Percentiles rank a stretch among this genome's conserved stretches.
phyloP scores from a whole-genome alignment of 2,113 vertebrate genomes.

The Protobothrops flavoviridis region DNA sequence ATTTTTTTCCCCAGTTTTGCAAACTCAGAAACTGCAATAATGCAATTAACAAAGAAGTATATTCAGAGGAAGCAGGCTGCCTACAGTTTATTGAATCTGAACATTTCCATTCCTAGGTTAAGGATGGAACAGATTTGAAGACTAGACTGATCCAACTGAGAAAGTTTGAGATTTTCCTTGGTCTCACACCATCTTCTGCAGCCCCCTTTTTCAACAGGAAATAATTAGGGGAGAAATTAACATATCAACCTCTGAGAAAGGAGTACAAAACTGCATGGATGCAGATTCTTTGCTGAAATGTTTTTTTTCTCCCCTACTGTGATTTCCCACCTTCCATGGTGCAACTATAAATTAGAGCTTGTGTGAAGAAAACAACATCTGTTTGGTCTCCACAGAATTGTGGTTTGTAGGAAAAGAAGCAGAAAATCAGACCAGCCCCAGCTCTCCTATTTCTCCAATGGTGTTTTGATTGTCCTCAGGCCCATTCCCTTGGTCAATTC shows the following conservation, averaged over 20 bases:
- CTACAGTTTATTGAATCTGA: not conserved
- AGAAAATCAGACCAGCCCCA: rapidly evolving
- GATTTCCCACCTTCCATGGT: not conserved
- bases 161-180: not conserved
- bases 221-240: not conserved
- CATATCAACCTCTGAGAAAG: rapidly evolving
- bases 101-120: not conserved
- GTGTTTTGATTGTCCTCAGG: not conserved
- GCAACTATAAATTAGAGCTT: slow-evolving; percentile 17
- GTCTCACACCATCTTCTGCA: not conserved
- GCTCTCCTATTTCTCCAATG: not conserved
- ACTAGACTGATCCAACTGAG: not conserved
- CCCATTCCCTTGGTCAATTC: not conserved
- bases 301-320: not conserved
- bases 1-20: not conserved
- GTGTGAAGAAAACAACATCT: slow-evolving; percentile 58
- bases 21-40: not conserved
- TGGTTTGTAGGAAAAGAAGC: not conserved
- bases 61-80: not conserved
- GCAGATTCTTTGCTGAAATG: not conserved
- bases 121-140: not conserved
- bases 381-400: not conserved
- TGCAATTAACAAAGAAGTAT: not conserved
- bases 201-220: not conserved
- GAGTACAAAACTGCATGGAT: not conserved